Evolutionary conservation across 1,140 invertebrate genomes (phyloP).

Genomic region (Uloborus diversus): DNA sequence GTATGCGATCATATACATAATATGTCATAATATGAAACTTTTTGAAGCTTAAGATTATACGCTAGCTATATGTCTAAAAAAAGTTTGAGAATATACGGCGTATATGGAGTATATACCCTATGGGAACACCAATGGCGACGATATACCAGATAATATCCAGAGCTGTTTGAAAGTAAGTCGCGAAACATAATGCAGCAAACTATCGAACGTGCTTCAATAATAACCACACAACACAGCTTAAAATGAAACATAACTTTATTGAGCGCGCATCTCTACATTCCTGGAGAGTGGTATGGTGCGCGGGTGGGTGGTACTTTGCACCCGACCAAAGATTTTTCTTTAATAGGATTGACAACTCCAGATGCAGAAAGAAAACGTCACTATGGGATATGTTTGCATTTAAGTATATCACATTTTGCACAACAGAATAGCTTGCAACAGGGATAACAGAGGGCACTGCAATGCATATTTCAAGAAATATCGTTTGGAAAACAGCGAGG

Average conservation of each 20-base stretch:
- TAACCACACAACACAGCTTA: neutral
- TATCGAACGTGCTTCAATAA: too few relatives aligned
- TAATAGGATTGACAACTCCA: neutral
- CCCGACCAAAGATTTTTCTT: slow-evolving; percentile 17
- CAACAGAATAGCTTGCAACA: slow-evolving; percentile 1
- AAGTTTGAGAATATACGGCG: too few relatives aligned
- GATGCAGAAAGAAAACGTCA: slow-evolving; percentile 16
- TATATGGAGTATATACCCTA: too few relatives aligned
- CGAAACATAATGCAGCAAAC: too few relatives aligned
- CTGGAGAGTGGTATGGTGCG: slow-evolving; percentile 52
- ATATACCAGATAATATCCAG: too few relatives aligned
- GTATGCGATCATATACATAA: too few relatives aligned
- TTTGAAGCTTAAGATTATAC: too few relatives aligned
- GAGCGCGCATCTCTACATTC: slow-evolving; percentile 30
- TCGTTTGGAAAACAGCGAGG: too few relatives aligned
- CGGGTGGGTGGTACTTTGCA: neutral
- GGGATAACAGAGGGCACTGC: neutral
- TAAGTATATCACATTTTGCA: slow-evolving; percentile 48
- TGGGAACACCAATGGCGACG: too few relatives aligned
- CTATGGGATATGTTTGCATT: slow-evolving; percentile 43
- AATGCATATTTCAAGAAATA: neutral
- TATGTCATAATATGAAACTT: too few relatives aligned
- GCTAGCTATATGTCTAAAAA: too few relatives aligned
- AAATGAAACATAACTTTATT: slow-evolving; percentile 52
- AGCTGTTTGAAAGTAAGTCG: too few relatives aligned